These are phyloP conservation scores for Abramis brama DNA, from an alignment of 2,113 vertebrate species.

Conservation along the genomic window DNA sequence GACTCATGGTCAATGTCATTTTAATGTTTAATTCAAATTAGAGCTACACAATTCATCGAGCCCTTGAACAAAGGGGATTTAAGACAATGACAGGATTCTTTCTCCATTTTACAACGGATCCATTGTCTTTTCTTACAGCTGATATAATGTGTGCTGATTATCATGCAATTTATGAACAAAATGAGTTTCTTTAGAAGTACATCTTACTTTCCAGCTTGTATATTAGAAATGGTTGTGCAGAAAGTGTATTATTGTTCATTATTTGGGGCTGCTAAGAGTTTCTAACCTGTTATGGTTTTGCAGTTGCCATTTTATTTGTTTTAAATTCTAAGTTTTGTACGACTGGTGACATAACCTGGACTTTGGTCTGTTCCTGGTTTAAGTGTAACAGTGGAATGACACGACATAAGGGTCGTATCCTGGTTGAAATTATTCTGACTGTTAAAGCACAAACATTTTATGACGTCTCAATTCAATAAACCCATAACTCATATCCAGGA, in stretches of 20 bases:
- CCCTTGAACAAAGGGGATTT: neutral
- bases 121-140: neutral
- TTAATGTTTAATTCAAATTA: neutral
- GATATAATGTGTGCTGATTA: neutral
- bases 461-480: neutral
- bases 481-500: neutral
- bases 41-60: neutral
- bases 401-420: neutral
- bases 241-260: neutral
- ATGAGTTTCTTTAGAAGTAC: neutral
- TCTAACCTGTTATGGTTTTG: neutral
- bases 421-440: neutral
- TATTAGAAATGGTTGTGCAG: neutral
- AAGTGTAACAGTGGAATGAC: slow-evolving; percentile 24
- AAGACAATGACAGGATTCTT: neutral
- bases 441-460: neutral
- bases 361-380: slow-evolving; percentile 22
- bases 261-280: neutral
- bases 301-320: neutral
- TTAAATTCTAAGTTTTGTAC: neutral
- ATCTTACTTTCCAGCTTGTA: neutral
- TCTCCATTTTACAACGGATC: neutral
- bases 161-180: neutral
- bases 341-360: slow-evolving; percentile 28
- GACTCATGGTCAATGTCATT: slow-evolving; percentile 30